Evolutionary conservation across 30 jellyfish, hydroid and myxozoan species (phyloP).

Genomic region (Pelagia noctiluca): DNA sequence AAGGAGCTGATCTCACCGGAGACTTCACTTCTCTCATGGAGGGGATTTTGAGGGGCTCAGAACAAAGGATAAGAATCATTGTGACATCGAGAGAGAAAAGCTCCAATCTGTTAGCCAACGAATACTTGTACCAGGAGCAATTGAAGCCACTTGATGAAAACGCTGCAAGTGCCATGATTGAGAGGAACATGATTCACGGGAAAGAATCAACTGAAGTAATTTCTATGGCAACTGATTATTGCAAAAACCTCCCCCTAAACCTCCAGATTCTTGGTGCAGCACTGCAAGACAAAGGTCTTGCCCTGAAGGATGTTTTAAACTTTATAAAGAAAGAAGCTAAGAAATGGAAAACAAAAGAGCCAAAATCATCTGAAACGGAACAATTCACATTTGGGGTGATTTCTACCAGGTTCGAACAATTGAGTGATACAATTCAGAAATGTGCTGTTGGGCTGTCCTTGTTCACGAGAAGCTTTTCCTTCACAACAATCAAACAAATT

Average conservation of each 20-base stretch:
- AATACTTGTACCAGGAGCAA: conserved; percentile 45
- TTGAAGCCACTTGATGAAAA: conserved; percentile 11
- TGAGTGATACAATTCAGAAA: conserved; percentile 51
- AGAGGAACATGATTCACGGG: conserved; percentile 17
- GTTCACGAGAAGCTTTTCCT: conserved; percentile 38
- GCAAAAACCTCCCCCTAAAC: conserved; percentile 30
- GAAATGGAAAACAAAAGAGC: conserved; percentile 34
- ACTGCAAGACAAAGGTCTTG: conserved; percentile 43
- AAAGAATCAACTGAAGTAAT: not conserved
- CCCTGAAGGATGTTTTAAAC: conserved; percentile 14
- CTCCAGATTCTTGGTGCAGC: conserved; percentile 42
- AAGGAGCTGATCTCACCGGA: conserved; percentile 25
- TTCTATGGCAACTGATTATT: conserved; percentile 17
- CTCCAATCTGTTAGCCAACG: conserved; percentile 6
- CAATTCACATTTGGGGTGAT: conserved; percentile 47
- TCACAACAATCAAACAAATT: conserved; percentile 17
- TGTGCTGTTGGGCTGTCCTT: conserved; percentile 60
- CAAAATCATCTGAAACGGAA: conserved; percentile 14
- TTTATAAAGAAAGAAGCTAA: conserved; percentile 15
- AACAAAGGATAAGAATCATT: conserved; percentile 18
- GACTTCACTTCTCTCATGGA: conserved; percentile 32
- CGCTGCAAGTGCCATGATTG: conserved; percentile 35
- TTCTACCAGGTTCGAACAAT: conserved; percentile 26
- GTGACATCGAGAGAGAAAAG: conserved; percentile 45
- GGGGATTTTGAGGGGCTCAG: not conserved